Base-by-base conservation (phyloP, 1,140 invertebrate species). In the Drosophila pectinifera region DNA sequence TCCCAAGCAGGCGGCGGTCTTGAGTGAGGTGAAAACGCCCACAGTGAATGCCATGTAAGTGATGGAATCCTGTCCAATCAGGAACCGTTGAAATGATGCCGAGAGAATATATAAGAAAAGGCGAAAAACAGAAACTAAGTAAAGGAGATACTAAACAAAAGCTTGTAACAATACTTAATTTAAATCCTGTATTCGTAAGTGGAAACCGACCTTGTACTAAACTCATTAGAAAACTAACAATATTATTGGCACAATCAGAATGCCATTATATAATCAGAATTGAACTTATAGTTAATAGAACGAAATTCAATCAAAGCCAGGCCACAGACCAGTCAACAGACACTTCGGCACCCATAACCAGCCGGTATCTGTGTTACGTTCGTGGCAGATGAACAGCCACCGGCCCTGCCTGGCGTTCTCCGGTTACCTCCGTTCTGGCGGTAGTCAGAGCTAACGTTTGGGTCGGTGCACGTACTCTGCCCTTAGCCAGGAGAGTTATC, bases 21-120 rank as follows among this genome's bases (percentile, higher is more conserved):
- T 94, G 10, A 94, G 94, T 56, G 91, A 92, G 62, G 95, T 96
- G n/a, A 94, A 95, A 45, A 98, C 96, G 6, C 97, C 97, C 24
- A 95, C 98, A n/a, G 95, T 98, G 79, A 97, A 98, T 93, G 96
- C 95, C 85, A 95, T 98, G 91, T 92, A 85, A 92, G 91, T 90
- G 18, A 14, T 0, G 26, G 5, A 46, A 46, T 41, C 28, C 64
- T 28, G 39, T 13, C n/a, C 1, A 6, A 28, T 2, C 46, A n/a
- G 46, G 46, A 31, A 49, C 5, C 24, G n/a, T 6, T 34, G 8
- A 34, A 11, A 11, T 13, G 34, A 14, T 8, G 16, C 16, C 6
- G 28, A 20, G 13, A 51, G 13, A 48, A 31, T 31, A 31, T 31
- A 16, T 13, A 31, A 31, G 5, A 31, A 31, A 49, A n/a, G n/a